Evolutionary conservation across 1,140 invertebrate species (phyloP).

Genomic region (Zaprionus davidi): DNA sequence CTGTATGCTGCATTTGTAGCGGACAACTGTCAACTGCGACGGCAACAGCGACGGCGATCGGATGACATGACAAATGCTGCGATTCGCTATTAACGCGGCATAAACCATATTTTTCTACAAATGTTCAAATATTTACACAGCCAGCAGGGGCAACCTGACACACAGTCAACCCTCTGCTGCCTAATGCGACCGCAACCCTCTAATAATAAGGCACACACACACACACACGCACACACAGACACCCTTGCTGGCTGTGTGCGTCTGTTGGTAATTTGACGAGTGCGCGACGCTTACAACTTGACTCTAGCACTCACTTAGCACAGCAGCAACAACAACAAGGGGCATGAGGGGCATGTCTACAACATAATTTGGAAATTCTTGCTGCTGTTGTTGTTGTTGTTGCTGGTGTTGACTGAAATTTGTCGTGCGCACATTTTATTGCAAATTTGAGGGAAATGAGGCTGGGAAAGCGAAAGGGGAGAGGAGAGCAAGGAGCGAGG

Average conservation of each 20-base stretch:
- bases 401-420: conserved; percentile 57
- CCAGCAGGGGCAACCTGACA: conserved; percentile 32
- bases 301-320: conserved; percentile 72
- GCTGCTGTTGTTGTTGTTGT: conserved; percentile 26
- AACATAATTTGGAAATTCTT: conserved; percentile 46
- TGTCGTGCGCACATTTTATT: conserved; percentile 63
- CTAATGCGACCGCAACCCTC: conserved; percentile 50
- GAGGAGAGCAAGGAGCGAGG: background rate
- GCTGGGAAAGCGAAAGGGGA: conserved; percentile 2
- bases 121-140: conserved; percentile 79
- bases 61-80: conserved; percentile 60
- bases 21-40: conserved; percentile 59
- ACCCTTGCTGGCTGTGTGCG: background rate
- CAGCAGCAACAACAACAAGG: background rate
- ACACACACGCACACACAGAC: background rate
- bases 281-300: conserved; percentile 67
- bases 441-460: conserved; percentile 52
- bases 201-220: conserved; percentile 26
- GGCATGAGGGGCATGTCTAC: conserved; percentile 24
- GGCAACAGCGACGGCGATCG: conserved; percentile 43
- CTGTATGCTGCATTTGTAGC: conserved; percentile 27
- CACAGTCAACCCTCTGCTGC: conserved; percentile 1
- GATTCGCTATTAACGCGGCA: conserved; percentile 66
- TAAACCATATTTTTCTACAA: conserved; percentile 80
- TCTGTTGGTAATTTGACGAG: conserved; percentile 70